Evolutionary conservation across 1,140 invertebrate species (phyloP).

Genomic region (Helicoverpa armigera): DNA sequence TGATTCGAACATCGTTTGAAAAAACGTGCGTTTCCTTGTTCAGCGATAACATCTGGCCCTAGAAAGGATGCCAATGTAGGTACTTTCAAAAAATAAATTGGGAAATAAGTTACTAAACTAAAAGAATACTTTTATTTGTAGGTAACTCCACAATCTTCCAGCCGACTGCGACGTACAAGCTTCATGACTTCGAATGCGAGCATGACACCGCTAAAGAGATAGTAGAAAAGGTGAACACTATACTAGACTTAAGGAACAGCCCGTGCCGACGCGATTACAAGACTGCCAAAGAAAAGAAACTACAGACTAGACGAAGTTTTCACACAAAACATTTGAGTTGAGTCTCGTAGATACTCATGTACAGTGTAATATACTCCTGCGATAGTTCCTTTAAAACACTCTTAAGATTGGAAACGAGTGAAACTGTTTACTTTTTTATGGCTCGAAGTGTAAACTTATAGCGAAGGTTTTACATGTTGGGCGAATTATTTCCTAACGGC

Average conservation of each 20-base stretch:
- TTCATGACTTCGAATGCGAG: slow-evolving; percentile 95
- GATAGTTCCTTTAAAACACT: slow-evolving; percentile 66
- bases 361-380: slow-evolving; percentile 56
- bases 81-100: too few relatives aligned
- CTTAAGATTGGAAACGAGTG: slow-evolving; percentile 22
- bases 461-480: not conserved
- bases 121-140: slow-evolving; percentile 47
- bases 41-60: too few relatives aligned
- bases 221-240: slow-evolving; percentile 95
- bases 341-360: slow-evolving; percentile 58
- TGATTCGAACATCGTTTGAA: too few relatives aligned
- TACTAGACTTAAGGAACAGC: slow-evolving; percentile 93
- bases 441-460: slow-evolving; percentile 15
- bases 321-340: slow-evolving; percentile 78
- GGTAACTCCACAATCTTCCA: slow-evolving; percentile 70
- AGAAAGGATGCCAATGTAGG: too few relatives aligned
- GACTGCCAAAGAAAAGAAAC: slow-evolving; percentile 81
- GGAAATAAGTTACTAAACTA: too few relatives aligned
- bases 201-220: slow-evolving; percentile 92
- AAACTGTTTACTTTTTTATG: slow-evolving; percentile 20
- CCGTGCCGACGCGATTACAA: slow-evolving; percentile 92
- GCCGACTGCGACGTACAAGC: slow-evolving; percentile 90
- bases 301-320: slow-evolving; percentile 80
- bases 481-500: not conserved
- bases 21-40: too few relatives aligned